Evolutionary conservation across 2,797 vertebrate species (phyloP), one percentile per base, ranked within the genome.

Genomic region (Phrynocephalus guinanensis): DNA sequence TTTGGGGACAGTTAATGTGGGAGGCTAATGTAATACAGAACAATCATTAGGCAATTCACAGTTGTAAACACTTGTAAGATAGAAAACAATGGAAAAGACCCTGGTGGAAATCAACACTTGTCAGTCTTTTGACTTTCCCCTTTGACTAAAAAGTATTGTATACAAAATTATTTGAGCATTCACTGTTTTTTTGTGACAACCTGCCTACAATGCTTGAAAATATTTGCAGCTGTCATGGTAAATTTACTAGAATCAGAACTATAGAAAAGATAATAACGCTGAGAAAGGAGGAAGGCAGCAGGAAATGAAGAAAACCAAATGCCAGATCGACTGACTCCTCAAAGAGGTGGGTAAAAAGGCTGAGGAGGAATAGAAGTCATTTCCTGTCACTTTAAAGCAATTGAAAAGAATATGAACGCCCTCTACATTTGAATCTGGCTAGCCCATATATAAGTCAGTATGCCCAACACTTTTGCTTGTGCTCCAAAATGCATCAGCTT

Each of bases 101-200:
- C 60, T 16, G 50, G 60, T 85, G 73, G 28, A 85, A 85, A 85
- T 77, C n/a, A 77, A 68, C 24, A 48, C 15, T 85, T 15, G 71
- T 84, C 52, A 10, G 33, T 6, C n/a, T 67, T 78, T 79, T 79
- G n/a, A n/a, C 6, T 77, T 44, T 63, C 60, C 18, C n/a, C 5
- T 38, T 26, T 52, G n/a, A 7, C 70, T 48, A 33, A 86, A 70
- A 56, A 20, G 8, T 60, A 71, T 68, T 79, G 66, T 79, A 22
- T 70, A 28, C 66, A 86, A 70, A 48, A 70, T 79, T 70, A 86
- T 67, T 68, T 68, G 28, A 78, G 33, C 20, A 33, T 79, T 44
- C 16, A 44, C 6, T 28, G 22, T 6, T 84, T 63, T 6, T 44
- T 76, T 79, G 28, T 52, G 28, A 68, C 73, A 67, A 9, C 50